Evolutionary conservation across 2,888 invertebrate species (phyloP).

Genomic region (Apamea epomidion): DNA sequence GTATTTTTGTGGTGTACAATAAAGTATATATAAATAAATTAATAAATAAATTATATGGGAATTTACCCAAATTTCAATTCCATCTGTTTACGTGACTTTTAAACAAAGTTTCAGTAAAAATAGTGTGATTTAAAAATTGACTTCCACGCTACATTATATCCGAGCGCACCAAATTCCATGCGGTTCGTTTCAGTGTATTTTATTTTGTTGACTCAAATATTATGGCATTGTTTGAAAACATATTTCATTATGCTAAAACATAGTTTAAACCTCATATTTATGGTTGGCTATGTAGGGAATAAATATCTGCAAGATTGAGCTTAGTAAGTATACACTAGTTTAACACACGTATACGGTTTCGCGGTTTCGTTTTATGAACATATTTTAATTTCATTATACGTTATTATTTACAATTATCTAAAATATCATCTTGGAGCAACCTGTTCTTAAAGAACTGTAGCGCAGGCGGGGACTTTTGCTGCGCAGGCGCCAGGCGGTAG

Average conservation of each 20-base stretch:
- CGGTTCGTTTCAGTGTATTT: not conserved
- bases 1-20: too few relatives aligned
- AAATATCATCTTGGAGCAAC: too few relatives aligned
- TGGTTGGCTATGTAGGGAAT: not conserved
- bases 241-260: not conserved
- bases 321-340: too few relatives aligned
- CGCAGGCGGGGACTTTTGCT: too few relatives aligned
- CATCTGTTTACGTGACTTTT: not conserved
- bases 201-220: constrained; percentile 8
- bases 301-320: not conserved
- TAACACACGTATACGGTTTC: too few relatives aligned
- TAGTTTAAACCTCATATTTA: not conserved
- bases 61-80: not conserved
- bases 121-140: constrained; percentile 12
- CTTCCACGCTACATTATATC: constrained; percentile 3
- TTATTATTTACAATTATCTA: too few relatives aligned
- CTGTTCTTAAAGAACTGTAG: too few relatives aligned
- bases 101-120: not conserved
- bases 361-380: too few relatives aligned
- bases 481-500: too few relatives aligned
- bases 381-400: too few relatives aligned
- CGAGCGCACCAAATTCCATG: constrained; percentile 9
- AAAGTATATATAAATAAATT: too few relatives aligned
- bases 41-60: too few relatives aligned
- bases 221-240: not conserved